phyloP scores from a whole-genome alignment of 2,888 invertebrate genomes.

The Cremastinae sp. region DNA sequence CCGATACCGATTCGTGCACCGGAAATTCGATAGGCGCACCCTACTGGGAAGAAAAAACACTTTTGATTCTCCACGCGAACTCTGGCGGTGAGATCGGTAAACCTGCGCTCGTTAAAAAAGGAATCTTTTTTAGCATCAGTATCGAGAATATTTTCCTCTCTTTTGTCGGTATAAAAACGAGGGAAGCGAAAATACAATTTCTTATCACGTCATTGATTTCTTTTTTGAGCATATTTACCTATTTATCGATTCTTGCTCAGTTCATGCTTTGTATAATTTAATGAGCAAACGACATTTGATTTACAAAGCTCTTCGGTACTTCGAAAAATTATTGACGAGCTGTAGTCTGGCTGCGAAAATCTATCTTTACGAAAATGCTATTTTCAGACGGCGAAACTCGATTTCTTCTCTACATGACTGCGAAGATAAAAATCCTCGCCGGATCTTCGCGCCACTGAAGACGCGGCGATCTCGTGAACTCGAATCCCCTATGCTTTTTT shows the following conservation, averaged over 20 bases:
- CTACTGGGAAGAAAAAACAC: conserved; percentile 9
- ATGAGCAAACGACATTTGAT: not conserved
- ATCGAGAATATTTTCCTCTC: no score
- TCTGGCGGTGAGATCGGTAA: no score
- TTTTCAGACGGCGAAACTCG: not conserved
- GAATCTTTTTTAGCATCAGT: no score
- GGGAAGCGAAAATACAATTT: conserved; percentile 1
- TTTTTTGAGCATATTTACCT: not conserved
- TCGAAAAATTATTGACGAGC: conserved; percentile 40
- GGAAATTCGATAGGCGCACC: conserved; percentile 5
- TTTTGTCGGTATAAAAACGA: no score
- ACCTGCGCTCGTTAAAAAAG: no score
- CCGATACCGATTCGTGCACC: no score
- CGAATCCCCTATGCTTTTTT: conserved; percentile 24
- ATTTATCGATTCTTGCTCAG: not conserved
- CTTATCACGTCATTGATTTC: not conserved
- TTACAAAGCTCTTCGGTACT: not conserved
- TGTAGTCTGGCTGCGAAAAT: conserved; percentile 36
- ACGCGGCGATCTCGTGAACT: conserved; percentile 42
- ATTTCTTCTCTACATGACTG: not conserved
- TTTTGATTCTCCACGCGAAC: not conserved
- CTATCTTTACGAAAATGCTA: conserved; percentile 11
- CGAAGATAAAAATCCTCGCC: conserved; percentile 50
- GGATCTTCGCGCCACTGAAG: conserved; percentile 65
- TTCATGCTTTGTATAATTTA: not conserved